phyloP scores from a whole-genome alignment of 2,888 invertebrate genomes.

The Cosmia pyralina region DNA sequence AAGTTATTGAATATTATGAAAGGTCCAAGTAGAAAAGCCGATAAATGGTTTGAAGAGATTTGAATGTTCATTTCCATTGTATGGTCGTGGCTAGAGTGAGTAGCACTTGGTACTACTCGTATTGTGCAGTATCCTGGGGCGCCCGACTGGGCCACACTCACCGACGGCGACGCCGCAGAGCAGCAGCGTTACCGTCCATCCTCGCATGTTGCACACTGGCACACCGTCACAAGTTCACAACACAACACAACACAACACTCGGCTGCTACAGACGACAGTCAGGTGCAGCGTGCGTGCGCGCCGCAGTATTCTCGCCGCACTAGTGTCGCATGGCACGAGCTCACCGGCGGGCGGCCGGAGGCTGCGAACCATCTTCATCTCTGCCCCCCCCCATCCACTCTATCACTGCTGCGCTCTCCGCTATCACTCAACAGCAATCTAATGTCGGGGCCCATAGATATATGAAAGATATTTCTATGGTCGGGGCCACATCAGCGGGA shows the following conservation, averaged over 20 bases:
- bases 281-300: constrained; percentile 36
- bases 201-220: constrained; percentile 23
- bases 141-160: constrained; percentile 25
- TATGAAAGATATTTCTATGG: too few species aligned
- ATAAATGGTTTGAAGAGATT: too few species aligned
- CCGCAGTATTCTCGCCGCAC: not conserved
- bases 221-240: constrained; percentile 1
- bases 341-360: not conserved
- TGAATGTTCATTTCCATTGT: not conserved
- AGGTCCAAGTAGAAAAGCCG: too few species aligned
- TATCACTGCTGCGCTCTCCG: not conserved
- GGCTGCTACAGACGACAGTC: not conserved
- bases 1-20: too few species aligned
- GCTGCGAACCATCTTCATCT: constrained; percentile 26
- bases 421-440: not conserved
- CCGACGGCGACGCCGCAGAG: constrained; percentile 42
- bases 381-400: not conserved
- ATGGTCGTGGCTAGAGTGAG: not conserved
- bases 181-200: constrained; percentile 35
- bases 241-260: not conserved
- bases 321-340: constrained; percentile 19
- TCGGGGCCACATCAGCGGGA: too few species aligned
- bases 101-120: not conserved
- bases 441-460: too few species aligned
- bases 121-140: not conserved